Evolutionary conservation across 2,113 vertebrate genomes (phyloP).

Genomic region (Marmota flaviventris): DNA sequence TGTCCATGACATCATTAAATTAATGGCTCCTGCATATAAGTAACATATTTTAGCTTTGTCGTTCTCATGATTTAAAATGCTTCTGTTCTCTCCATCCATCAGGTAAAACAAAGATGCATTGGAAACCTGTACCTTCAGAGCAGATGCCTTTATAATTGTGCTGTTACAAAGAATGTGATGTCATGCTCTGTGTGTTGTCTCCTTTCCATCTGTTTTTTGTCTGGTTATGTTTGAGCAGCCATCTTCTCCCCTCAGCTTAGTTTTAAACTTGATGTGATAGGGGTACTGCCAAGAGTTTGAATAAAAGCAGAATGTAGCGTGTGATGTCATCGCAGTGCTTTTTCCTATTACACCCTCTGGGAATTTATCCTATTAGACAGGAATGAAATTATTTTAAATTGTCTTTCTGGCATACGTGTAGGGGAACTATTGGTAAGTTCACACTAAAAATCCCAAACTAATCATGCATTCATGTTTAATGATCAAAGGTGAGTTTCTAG

Average conservation of each 20-base stretch:
- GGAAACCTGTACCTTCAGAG: conserved; percentile 35
- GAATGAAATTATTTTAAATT: conserved; percentile 19
- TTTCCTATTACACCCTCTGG: background rate
- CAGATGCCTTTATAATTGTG: conserved; percentile 74
- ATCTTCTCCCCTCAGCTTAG: background rate
- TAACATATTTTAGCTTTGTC: conserved; percentile 38
- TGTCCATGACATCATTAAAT: conserved; percentile 70
- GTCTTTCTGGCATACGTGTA: background rate
- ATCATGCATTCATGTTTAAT: conserved; percentile 22
- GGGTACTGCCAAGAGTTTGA: conserved; percentile 47
- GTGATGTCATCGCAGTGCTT: conserved; percentile 44
- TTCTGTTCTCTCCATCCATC: conserved; percentile 53
- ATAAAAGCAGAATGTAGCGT: conserved; percentile 57
- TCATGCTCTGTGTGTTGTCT: conserved; percentile 57
- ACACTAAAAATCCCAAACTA: background rate
- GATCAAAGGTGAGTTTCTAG: conserved; percentile 5
- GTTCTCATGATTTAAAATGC: conserved; percentile 9
- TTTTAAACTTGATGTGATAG: background rate
- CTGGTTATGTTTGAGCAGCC: conserved; percentile 21
- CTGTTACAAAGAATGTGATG: conserved; percentile 48
- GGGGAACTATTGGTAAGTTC: background rate
- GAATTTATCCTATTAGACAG: conserved; percentile 29
- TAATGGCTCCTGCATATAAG: conserved; percentile 60
- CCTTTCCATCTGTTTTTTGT: conserved; percentile 73
- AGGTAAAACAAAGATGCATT: conserved; percentile 57